Conservation (phyloP, 2,888 invertebrate genomes). For the Cephus pygmeus region DNA sequence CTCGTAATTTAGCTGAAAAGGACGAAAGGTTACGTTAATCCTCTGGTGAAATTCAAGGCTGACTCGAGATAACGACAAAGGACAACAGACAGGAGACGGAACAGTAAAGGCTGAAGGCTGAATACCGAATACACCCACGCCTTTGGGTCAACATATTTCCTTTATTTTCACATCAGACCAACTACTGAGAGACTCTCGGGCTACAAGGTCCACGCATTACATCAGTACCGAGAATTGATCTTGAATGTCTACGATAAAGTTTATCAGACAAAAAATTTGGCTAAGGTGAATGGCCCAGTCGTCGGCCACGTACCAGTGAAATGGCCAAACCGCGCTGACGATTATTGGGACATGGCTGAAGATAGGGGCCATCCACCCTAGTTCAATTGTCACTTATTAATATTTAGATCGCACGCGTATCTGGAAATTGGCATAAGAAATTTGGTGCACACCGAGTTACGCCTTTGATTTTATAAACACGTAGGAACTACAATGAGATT, state of each 20-base stretch:
- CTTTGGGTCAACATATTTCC: neutral
- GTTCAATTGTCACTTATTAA: too few relatives aligned
- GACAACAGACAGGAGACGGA: neutral
- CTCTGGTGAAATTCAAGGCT: neutral
- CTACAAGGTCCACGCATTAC: neutral
- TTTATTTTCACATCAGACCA: neutral
- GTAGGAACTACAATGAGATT: neutral
- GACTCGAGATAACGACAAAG: neutral
- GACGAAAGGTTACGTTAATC: neutral
- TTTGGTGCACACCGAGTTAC: too few relatives aligned
- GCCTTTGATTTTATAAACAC: too few relatives aligned
- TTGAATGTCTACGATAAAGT: neutral
- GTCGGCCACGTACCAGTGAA: too few relatives aligned
- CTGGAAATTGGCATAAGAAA: neutral
- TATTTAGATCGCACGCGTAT: too few relatives aligned
- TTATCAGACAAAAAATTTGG: too few relatives aligned
- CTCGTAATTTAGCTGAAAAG: neutral
- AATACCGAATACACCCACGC: neutral
- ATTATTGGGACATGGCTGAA: too few relatives aligned
- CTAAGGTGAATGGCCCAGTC: too few relatives aligned
- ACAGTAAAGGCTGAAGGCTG: neutral
- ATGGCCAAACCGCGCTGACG: too few relatives aligned
- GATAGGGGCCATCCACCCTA: too few relatives aligned
- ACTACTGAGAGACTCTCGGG: neutral
- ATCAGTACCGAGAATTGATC: neutral